Percentiles rank a stretch among this genome's conserved stretches.
Conservation (phyloP, 2,888 invertebrate genomes). For the Helicoverpa assulta region DNA sequence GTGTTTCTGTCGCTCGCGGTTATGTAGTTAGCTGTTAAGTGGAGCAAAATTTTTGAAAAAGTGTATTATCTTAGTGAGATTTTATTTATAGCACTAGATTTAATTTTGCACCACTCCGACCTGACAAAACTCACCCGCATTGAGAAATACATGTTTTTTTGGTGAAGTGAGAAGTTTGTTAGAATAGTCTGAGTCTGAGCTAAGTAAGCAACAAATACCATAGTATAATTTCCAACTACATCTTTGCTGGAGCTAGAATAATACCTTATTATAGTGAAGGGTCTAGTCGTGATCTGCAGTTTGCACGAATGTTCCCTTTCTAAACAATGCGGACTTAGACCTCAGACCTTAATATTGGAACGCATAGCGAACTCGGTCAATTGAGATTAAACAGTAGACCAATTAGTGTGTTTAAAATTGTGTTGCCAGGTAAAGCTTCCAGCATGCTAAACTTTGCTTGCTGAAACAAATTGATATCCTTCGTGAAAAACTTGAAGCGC, state of each 20-base stretch:
- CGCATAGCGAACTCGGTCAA: neutral
- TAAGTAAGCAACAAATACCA: neutral
- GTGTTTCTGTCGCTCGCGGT: conserved; percentile 6
- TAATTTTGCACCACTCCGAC: too few relatives aligned
- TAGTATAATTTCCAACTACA: neutral
- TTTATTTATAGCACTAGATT: too few relatives aligned
- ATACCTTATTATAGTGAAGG: conserved; percentile 21
- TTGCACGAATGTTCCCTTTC: conserved; percentile 18
- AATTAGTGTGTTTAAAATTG: neutral
- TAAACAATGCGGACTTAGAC: neutral
- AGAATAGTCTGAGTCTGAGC: neutral
- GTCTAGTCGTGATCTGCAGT: conserved; percentile 1
- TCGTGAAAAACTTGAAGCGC: too few relatives aligned
- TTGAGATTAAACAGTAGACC: neutral
- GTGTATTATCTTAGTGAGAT: neutral
- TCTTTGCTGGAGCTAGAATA: neutral
- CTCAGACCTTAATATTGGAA: neutral
- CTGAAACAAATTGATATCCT: neutral
- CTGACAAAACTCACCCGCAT: too few relatives aligned
- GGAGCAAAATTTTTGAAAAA: neutral
- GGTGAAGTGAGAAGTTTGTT: too few relatives aligned
- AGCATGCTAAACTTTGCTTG: too few relatives aligned
- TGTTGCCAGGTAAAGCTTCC: neutral
- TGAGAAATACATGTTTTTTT: too few relatives aligned
- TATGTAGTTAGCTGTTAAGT: conserved; percentile 13